Evolutionary conservation across 1,140 invertebrate species (phyloP).

Genomic region (Heliothis virescens): DNA sequence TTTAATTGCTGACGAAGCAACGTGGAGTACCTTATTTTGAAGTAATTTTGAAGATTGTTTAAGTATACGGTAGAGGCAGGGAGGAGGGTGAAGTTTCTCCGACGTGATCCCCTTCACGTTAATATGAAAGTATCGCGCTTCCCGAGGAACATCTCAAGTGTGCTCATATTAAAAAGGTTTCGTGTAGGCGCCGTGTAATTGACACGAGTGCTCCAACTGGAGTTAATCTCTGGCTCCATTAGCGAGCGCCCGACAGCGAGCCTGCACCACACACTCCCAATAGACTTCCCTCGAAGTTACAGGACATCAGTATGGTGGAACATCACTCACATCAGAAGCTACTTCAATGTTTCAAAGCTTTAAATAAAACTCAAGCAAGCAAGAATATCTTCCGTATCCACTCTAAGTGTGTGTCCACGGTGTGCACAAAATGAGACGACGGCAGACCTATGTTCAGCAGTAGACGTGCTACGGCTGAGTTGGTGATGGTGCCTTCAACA

Average conservation of each 20-base stretch:
- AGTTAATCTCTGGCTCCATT: slow-evolving; percentile 58
- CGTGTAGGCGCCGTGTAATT: slow-evolving; percentile 44
- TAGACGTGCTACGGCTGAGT: too few species aligned
- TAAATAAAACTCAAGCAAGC: too few species aligned
- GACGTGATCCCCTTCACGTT: slow-evolving; percentile 13
- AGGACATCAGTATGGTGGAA: too few species aligned
- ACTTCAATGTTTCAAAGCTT: too few species aligned
- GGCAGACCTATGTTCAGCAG: background rate
- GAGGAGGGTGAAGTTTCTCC: background rate
- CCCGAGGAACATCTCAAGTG: slow-evolving; percentile 1
- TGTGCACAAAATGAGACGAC: too few species aligned
- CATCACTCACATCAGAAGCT: too few species aligned
- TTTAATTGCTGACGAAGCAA: background rate
- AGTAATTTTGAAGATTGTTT: background rate
- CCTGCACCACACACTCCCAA: too few species aligned
- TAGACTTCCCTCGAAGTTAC: too few species aligned
- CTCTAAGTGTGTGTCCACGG: too few species aligned
- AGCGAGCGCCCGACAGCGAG: slow-evolving; percentile 30
- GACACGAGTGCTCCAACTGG: slow-evolving; percentile 48
- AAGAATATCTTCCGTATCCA: too few species aligned
- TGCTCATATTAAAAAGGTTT: slow-evolving; percentile 57
- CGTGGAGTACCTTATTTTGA: background rate
- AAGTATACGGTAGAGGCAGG: background rate
- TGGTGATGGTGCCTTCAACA: too few species aligned
- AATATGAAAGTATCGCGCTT: slow-evolving; percentile 15